Conservation (phyloP, 2,113 vertebrate species). For the Pardalotus punctatus region DNA sequence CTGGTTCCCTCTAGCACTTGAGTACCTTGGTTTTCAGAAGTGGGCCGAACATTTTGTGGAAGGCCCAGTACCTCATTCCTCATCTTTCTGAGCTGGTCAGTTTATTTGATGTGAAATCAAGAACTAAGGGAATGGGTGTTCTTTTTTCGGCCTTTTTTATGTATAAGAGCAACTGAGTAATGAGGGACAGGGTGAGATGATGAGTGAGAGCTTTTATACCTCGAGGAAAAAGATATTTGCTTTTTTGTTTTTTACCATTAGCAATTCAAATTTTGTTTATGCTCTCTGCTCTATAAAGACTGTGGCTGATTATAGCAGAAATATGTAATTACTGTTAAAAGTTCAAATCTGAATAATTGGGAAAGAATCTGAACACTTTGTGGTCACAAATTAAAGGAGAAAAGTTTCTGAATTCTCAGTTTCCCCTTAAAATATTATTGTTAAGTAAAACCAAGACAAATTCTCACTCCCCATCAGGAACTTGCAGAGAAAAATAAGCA, state of each 20-base stretch:
- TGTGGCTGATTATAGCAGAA: constrained; percentile 25
- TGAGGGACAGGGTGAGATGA: not conserved
- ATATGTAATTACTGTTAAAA: constrained; percentile 47
- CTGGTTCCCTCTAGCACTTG: not conserved
- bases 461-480: not conserved
- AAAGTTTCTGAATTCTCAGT: not conserved
- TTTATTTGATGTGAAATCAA: not conserved
- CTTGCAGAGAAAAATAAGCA: not conserved
- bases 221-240: not conserved
- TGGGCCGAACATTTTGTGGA: not conserved
- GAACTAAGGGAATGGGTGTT: not conserved
- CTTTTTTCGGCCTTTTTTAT: not conserved
- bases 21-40: not conserved
- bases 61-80: not conserved
- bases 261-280: constrained; percentile 50
- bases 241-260: constrained; percentile 5
- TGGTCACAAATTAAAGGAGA: not conserved
- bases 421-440: not conserved
- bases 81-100: not conserved
- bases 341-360: constrained; percentile 43
- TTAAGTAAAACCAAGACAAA: not conserved
- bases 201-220: constrained; percentile 26
- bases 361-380: not conserved
- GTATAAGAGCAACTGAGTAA: not conserved
- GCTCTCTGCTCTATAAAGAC: constrained; percentile 5